These are phyloP conservation scores for Cerceris rybyensis DNA, from an alignment of 2,888 invertebrate genomes.

Conservation along the genomic window DNA sequence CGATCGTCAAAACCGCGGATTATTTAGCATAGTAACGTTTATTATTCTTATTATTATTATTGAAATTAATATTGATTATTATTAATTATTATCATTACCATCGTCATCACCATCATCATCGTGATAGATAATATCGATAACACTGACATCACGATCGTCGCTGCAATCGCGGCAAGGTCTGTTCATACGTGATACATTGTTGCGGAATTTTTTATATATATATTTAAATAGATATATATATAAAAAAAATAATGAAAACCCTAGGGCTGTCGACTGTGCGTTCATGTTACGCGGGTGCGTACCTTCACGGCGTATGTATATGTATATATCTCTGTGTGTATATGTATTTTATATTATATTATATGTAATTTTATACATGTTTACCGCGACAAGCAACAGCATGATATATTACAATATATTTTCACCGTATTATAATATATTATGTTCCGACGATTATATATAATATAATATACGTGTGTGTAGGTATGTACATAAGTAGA, in stretches of 20 bases:
- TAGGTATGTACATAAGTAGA: slow-evolving; percentile 38
- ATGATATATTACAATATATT: slow-evolving; percentile 30
- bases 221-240: slow-evolving; percentile 8
- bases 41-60: slow-evolving; percentile 50
- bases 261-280: background rate
- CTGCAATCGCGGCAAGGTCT: slow-evolving; percentile 8
- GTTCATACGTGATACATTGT: slow-evolving; percentile 60
- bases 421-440: slow-evolving; percentile 32
- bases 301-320: slow-evolving; percentile 13
- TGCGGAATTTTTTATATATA: slow-evolving; percentile 62
- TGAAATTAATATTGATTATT: slow-evolving; percentile 55
- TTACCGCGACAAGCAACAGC: slow-evolving; percentile 6
- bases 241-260: background rate
- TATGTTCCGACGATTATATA: slow-evolving; percentile 38
- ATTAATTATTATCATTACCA: slow-evolving; percentile 57
- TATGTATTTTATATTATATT: slow-evolving; percentile 45
- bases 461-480: slow-evolving; percentile 51
- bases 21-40: slow-evolving; percentile 47
- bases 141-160: slow-evolving; percentile 21
- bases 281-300: background rate
- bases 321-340: slow-evolving; percentile 18
- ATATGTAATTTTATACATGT: slow-evolving; percentile 49
- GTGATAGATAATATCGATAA: slow-evolving; percentile 43
- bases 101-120: slow-evolving; percentile 8
- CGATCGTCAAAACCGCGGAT: slow-evolving; percentile 29